Conservation (phyloP, 2,888 invertebrate species). For the Blomia tropicalis region DNA sequence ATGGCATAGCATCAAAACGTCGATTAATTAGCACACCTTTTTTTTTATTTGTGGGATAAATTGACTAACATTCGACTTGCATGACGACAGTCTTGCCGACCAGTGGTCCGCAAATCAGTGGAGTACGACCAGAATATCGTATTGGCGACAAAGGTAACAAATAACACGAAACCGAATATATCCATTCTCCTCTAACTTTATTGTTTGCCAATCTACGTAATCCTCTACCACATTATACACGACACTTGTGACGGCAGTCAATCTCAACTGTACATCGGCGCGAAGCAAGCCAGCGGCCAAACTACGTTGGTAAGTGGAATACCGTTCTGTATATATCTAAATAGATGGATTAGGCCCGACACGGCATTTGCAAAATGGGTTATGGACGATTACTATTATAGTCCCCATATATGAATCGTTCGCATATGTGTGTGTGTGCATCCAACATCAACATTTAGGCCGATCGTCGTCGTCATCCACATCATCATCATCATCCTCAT, state of each 20-base stretch:
- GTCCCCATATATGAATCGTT: no score
- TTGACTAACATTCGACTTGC: not conserved
- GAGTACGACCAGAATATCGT: slow-evolving; percentile 49
- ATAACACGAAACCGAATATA: not conserved
- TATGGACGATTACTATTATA: slow-evolving; percentile 1
- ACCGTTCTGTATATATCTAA: no score
- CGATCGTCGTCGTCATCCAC: no score
- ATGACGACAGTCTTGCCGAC: slow-evolving; percentile 37
- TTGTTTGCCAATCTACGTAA: not conserved
- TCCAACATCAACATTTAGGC: no score
- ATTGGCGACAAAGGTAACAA: slow-evolving; percentile 44
- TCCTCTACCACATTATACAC: no score
- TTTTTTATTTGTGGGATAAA: not conserved
- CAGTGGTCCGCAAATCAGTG: slow-evolving; percentile 56
- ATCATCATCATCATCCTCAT: no score
- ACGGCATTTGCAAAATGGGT: not conserved
- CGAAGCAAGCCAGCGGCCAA: slow-evolving; percentile 55
- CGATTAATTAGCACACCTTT: not conserved
- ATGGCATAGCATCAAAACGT: not conserved
- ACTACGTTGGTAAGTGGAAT: slow-evolving; percentile 47
- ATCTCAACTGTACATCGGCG: slow-evolving; percentile 57
- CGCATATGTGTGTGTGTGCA: no score
- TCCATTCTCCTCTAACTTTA: not conserved
- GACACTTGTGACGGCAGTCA: no score
- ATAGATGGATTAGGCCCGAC: slow-evolving; percentile 6